Evolutionary conservation across 1,140 invertebrate genomes (phyloP), one percentile per base, ranked within the genome.

Genomic region (Tribolium castaneum): DNA sequence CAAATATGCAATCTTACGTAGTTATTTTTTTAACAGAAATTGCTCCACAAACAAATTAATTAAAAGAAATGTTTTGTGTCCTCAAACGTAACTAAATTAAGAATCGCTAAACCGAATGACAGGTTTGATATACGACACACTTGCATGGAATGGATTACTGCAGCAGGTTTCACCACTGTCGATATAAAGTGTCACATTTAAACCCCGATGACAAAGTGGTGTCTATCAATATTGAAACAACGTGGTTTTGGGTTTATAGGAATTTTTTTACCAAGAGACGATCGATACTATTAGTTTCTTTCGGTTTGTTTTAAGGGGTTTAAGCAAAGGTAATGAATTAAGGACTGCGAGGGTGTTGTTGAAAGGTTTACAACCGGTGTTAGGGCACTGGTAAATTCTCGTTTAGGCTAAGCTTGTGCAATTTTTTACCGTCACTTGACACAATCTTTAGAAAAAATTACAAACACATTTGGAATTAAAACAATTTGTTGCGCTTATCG

Each of bases 81-180:
- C 4, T 62, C 22, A 34, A 62, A 30, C 22, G 10, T 62, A 35
- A 70, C 34, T 35, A 25, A 70, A 19, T 34, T 70, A 70, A 70
- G 16, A 52, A 52, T 45, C 51, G 16, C n/a, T 52, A 14, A 14
- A 16, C 1, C 13, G 51, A 19, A 52, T 52, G 51, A 52, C 51
- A 52, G 51, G n/a, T 52, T 52, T 52, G 51, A 52, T 52, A 19
- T 52, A 52, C 16, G 51, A 52, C 13, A 14, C 16, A 19, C 51
- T 52, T 52, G 16, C 16, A 52, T 45, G 12, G 4, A 52, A 52
- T 52, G 16, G 51, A 52, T 52, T 52, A 52, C 13, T 52, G 12
- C 51, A 6, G 51, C n/a, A 52, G 51, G 13, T 19, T 19, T 16
- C 16, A 52, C 51, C 16, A 52, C 51, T 52, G 51, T 52, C 51